Evolutionary conservation across 2,113 vertebrate species (phyloP).

Genomic region (Elgaria multicarinata): DNA sequence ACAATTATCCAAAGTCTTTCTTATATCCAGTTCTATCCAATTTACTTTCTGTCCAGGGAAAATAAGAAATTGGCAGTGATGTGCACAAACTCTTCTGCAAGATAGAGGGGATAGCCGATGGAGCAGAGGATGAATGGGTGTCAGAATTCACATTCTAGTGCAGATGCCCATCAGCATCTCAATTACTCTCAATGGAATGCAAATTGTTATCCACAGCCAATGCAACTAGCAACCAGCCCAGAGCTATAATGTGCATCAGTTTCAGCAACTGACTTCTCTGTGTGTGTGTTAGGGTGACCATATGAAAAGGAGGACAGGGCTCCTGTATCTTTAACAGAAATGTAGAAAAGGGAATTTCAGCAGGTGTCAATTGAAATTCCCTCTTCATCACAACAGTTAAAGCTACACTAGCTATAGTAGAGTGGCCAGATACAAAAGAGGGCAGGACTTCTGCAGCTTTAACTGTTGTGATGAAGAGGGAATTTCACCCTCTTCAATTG

Average conservation of each 20-base stretch:
- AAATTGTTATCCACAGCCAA: neutral
- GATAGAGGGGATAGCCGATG: neutral
- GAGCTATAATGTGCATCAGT: neutral
- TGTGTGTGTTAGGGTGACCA: too few relatives aligned
- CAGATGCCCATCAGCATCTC: neutral
- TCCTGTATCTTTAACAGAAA: too few relatives aligned
- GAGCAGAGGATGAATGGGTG: neutral
- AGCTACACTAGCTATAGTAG: too few relatives aligned
- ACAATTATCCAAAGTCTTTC: neutral
- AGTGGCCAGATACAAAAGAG: too few relatives aligned
- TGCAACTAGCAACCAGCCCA: neutral
- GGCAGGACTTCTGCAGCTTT: too few relatives aligned
- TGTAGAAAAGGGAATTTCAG: too few relatives aligned
- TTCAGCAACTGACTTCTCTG: neutral
- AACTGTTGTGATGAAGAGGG: too few relatives aligned
- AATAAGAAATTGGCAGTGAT: neutral
- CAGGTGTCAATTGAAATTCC: too few relatives aligned
- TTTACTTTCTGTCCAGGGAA: conserved; percentile 1
- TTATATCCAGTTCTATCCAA: neutral
- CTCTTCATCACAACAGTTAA: too few relatives aligned
- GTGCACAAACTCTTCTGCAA: neutral
- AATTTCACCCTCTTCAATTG: too few relatives aligned
- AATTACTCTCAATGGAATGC: neutral
- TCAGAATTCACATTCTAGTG: neutral
- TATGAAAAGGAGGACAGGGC: too few relatives aligned